Conservation (phyloP, 2,797 vertebrate species). For the Danio tinwini region DNA sequence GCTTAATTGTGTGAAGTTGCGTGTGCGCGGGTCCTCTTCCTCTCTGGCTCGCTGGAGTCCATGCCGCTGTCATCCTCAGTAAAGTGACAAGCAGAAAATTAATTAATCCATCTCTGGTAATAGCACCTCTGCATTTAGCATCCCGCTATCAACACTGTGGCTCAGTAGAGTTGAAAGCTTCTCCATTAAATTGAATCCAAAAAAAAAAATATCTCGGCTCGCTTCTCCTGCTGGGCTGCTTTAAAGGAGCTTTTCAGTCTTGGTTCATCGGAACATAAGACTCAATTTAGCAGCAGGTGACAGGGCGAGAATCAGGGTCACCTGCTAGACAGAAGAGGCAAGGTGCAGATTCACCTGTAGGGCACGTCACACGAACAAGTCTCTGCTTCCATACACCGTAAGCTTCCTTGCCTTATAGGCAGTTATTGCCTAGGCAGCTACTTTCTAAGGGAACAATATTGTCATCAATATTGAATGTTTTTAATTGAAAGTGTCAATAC, state of each 20-base stretch:
- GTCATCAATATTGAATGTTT: not conserved
- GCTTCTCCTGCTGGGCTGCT: conserved; percentile 64
- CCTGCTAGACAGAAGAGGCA: conserved; percentile 44
- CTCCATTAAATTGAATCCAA: conserved; percentile 43
- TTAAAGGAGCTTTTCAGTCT: conserved; percentile 58
- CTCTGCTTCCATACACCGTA: conserved; percentile 1
- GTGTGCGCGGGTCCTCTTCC: conserved; percentile 22
- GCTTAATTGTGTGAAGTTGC: conserved; percentile 51
- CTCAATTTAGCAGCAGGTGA: conserved; percentile 65
- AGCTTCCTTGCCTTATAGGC: not conserved
- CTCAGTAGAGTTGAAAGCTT: conserved; percentile 19
- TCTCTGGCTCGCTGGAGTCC: conserved; percentile 48
- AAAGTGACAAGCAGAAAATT: conserved; percentile 75
- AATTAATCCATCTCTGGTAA: conserved; percentile 67
- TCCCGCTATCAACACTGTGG: conserved; percentile 53
- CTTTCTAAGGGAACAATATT: no score
- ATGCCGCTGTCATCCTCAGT: conserved; percentile 69
- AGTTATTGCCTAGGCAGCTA: not conserved
- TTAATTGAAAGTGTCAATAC: not conserved
- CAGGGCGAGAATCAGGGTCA: conserved; percentile 54
- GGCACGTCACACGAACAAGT: conserved; percentile 7
- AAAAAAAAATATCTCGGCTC: conserved; percentile 24
- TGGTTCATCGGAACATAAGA: conserved; percentile 60
- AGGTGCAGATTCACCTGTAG: conserved; percentile 21
- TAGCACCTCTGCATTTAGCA: conserved; percentile 62